Evolutionary conservation across 2,113 vertebrate species (phyloP).

Genomic region (Saiga tatarica): DNA sequence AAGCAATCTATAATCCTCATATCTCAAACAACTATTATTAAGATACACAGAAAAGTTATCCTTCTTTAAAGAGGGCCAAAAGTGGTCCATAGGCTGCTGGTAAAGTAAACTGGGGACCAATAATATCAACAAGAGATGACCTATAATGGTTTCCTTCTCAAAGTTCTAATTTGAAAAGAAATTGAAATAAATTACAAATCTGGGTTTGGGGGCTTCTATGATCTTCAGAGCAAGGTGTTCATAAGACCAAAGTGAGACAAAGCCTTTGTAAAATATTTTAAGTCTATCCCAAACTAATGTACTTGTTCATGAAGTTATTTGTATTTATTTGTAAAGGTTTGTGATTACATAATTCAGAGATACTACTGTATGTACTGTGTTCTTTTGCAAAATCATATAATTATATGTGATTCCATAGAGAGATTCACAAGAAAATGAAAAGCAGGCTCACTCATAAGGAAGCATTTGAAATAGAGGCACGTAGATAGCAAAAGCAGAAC

Average conservation of each 20-base stretch:
- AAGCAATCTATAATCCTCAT: background rate
- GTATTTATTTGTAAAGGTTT: background rate
- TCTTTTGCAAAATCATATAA: background rate
- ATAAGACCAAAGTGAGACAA: background rate
- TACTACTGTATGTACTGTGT: background rate
- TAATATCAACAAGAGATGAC: background rate
- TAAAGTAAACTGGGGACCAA: background rate
- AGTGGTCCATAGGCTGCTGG: background rate
- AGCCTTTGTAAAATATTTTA: background rate
- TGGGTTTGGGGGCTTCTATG: background rate
- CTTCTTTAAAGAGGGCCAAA: background rate
- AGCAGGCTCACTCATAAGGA: background rate
- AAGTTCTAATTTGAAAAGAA: background rate
- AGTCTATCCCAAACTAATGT: background rate
- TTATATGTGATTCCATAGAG: background rate
- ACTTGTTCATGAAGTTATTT: background rate
- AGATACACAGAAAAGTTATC: background rate
- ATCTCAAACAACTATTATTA: background rate
- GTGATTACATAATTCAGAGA: background rate
- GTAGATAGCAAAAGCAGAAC: background rate
- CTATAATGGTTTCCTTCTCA: background rate
- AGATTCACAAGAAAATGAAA: background rate
- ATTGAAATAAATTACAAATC: background rate
- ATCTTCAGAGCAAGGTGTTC: background rate
- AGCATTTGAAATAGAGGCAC: conserved; percentile 6